Evolutionary conservation across 2,888 invertebrate genomes (phyloP), one percentile per base, ranked within the genome.

Genomic region (Cephus pygmeus): DNA sequence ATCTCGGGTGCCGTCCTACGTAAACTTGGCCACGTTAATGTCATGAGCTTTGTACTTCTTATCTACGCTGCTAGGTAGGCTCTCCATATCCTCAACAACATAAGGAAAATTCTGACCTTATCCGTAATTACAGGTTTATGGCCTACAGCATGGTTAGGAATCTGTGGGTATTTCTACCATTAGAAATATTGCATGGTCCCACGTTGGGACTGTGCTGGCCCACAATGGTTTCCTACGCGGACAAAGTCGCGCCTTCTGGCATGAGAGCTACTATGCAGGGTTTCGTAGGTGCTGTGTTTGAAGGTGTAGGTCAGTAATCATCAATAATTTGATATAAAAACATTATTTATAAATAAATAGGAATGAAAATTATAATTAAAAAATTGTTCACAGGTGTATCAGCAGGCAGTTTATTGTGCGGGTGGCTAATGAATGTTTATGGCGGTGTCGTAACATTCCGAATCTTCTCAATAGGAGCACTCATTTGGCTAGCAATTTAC

Each of bases 121-220:
- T 40, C 75, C 35, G 30, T 30, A 11, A 73, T 23, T 34, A 73
- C 12, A 73, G 79, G 75, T 97, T 97, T 87, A 92, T 97, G 81
- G 92, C 96, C 30, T 98, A 98, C 90, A 98, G 97, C 3, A 91
- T 95, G 76, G 91, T 98, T 76, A 92, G 92, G 1, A 95, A 97
- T 91, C 95, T 97, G 0, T 98, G 98, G 97, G 95, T 94, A 93
- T 95, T 96, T 74, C 92, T 98, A 79, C 95, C 97, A 0, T 94
- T 98, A 76, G 98, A 98, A 91, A 90, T 97, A 80, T 92, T 96
- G 12, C 97, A 98, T 91, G 98, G 98, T 0, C 92, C 98, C 34
- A 97, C 98, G 0, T 96, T 97, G 89, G 98, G 98, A 33, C 94
- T 98, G 89, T 96, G 96, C 87, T 98, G 96, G 90, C 95, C 97